phyloP scores from a whole-genome alignment of 2,888 invertebrate genomes.

The Dermolepida albohirtum region DNA sequence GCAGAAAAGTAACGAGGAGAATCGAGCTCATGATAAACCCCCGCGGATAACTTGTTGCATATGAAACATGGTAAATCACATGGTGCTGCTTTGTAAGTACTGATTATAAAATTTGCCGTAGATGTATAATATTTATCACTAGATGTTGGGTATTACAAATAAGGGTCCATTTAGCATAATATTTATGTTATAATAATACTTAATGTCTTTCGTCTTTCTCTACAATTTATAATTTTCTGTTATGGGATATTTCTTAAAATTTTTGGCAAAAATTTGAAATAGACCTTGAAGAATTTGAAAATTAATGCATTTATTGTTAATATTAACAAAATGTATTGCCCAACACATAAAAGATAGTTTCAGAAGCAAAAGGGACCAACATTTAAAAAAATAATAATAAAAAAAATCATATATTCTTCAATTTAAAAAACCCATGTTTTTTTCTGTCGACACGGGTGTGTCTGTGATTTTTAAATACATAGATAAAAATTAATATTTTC shows the following conservation, averaged over 20 bases:
- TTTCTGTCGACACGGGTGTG: too few species aligned
- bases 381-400: too few species aligned
- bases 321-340: too few species aligned
- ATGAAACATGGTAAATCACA: constrained; percentile 56
- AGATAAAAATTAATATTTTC: too few species aligned
- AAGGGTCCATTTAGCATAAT: constrained; percentile 38
- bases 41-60: constrained; percentile 54
- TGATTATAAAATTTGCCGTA: constrained; percentile 43
- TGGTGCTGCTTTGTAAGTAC: constrained; percentile 42
- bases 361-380: too few species aligned
- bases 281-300: too few species aligned
- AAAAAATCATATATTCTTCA: too few species aligned
- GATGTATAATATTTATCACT: constrained; percentile 44
- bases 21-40: constrained; percentile 46
- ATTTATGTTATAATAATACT: constrained; percentile 43
- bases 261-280: too few species aligned
- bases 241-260: constrained; percentile 16
- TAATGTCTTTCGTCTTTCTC: constrained; percentile 24
- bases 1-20: constrained; percentile 28
- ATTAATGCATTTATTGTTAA: too few species aligned
- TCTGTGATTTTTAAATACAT: too few species aligned
- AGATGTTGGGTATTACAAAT: constrained; percentile 36
- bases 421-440: too few species aligned
- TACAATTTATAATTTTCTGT: constrained; percentile 40
- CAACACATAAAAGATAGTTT: too few species aligned